A percentile compares a stretch with the other conserved stretches of the same genome.
phyloP scores from a whole-genome alignment of 2,797 vertebrate species.

The Monodelphis domestica region DNA sequence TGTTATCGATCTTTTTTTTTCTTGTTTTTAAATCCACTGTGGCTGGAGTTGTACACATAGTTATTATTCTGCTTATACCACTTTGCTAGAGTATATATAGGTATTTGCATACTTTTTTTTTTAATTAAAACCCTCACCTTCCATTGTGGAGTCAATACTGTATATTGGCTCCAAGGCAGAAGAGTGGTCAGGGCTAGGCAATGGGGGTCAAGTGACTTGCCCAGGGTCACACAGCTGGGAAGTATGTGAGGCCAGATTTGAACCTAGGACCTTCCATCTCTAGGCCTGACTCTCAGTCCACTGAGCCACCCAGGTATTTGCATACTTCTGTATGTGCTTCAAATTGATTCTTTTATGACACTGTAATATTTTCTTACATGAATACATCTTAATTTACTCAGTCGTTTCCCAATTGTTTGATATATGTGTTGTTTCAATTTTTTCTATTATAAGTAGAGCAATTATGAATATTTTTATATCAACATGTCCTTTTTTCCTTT shows the following conservation, averaged over 20 bases:
- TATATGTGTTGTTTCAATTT: not conserved
- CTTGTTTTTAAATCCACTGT: not conserved
- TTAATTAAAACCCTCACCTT: too few species aligned
- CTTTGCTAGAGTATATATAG: not conserved
- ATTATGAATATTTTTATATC: not conserved
- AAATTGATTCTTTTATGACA: not conserved
- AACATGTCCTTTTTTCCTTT: not conserved
- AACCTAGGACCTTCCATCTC: too few species aligned
- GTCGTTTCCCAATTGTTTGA: not conserved
- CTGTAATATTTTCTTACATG: not conserved
- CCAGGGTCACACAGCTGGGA: too few species aligned
- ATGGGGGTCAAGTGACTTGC: too few species aligned
- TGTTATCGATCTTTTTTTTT: not conserved
- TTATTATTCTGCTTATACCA: not conserved
- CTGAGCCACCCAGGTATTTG: too few species aligned
- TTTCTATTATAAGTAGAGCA: not conserved
- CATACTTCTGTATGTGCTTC: not conserved
- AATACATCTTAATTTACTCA: not conserved
- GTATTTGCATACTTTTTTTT: not conserved
- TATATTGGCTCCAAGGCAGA: too few species aligned
- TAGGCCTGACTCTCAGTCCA: too few species aligned
- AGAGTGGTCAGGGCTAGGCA: too few species aligned
- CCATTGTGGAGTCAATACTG: too few species aligned
- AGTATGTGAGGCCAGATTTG: too few species aligned
- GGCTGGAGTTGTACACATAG: not conserved